These are phyloP conservation scores for Chromobotia macracanthus DNA, from an alignment of 2,797 vertebrate genomes.

Conservation along the genomic window DNA sequence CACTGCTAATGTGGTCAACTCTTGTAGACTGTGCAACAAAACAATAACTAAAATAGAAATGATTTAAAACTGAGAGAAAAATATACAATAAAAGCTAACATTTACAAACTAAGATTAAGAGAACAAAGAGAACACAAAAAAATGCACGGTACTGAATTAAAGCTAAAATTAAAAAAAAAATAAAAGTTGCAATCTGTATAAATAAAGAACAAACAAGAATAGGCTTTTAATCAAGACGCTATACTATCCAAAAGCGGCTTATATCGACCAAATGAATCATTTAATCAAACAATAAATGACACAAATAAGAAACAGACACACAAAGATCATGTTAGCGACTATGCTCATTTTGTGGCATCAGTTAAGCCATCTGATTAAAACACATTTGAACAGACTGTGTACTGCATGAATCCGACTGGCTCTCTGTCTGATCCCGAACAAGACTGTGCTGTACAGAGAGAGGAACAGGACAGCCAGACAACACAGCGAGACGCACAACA, in stretches of 20 bases:
- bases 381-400: constrained; percentile 36
- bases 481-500: constrained; percentile 36
- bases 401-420: constrained; percentile 22
- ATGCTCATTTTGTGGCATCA: constrained; percentile 12
- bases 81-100: no score
- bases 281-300: background rate
- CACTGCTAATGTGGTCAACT: no score
- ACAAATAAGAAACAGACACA: constrained; percentile 1
- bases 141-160: no score
- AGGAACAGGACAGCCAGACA: constrained; percentile 15
- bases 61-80: no score
- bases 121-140: no score
- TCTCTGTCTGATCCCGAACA: constrained; percentile 1
- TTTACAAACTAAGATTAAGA: no score
- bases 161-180: no score
- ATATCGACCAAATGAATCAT: background rate
- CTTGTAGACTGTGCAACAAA: no score
- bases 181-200: no score
- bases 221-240: constrained; percentile 11
- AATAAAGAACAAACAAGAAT: background rate
- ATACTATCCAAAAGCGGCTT: background rate
- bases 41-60: no score
- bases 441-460: background rate
- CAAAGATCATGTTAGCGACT: constrained; percentile 20
- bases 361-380: constrained; percentile 10